Conservation (phyloP, 2,797 vertebrate genomes). For the Synaphobranchus kaupii region DNA sequence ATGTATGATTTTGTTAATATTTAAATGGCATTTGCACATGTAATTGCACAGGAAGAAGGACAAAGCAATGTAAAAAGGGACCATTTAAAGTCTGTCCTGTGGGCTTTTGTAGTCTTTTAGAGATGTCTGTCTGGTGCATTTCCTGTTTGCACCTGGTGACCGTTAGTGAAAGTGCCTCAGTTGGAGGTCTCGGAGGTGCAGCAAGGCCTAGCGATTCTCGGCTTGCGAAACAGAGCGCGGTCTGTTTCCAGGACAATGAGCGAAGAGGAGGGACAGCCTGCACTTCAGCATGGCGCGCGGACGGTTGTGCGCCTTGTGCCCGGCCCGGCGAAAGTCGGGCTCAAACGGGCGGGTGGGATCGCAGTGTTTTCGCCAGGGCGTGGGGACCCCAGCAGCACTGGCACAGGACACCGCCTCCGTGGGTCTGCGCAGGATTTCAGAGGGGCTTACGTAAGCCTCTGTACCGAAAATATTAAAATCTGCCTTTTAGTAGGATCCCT, state of each 20-base stretch:
- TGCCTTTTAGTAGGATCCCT: neutral
- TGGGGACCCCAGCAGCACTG: neutral
- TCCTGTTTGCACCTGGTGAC: neutral
- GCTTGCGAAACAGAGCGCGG: neutral
- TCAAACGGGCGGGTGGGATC: neutral
- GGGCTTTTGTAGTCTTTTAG: neutral
- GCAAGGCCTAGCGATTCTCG: neutral
- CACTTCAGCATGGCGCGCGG: neutral
- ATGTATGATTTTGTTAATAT: neutral
- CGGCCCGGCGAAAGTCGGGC: neutral
- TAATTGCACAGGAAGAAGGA: neutral
- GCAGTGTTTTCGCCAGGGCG: neutral
- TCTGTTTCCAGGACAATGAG: neutral
- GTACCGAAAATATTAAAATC: constrained; percentile 51
- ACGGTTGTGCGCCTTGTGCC: neutral
- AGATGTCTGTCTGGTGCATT: neutral
- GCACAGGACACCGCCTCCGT: too few relatives aligned
- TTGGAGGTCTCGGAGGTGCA: neutral
- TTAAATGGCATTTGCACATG: neutral
- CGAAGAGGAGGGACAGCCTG: neutral
- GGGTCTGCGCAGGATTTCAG: too few relatives aligned
- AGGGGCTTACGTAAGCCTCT: too few relatives aligned
- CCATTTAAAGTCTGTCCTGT: neutral
- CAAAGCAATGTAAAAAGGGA: neutral
- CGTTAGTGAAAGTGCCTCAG: neutral